These are phyloP conservation scores for Drosophila suzukii DNA, from an alignment of 1,140 invertebrate genomes.

Conservation along the genomic window DNA sequence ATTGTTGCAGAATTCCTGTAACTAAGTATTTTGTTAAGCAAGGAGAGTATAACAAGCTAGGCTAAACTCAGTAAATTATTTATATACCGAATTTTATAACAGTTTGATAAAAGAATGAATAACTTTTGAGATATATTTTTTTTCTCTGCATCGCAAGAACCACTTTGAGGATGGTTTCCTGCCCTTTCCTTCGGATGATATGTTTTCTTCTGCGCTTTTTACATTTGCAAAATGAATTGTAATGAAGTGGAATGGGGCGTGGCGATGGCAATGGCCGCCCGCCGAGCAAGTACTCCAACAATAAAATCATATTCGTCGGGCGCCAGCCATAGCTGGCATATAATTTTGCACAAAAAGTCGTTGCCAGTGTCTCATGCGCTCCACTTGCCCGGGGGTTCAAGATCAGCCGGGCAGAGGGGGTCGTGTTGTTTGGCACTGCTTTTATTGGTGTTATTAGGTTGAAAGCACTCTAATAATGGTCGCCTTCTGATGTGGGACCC, in stretches of 20 bases:
- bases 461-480: conserved; percentile 75
- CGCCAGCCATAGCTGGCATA: conserved; percentile 68
- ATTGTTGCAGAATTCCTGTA: too few relatives aligned
- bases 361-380: conserved; percentile 62
- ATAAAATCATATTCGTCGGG: conserved; percentile 83
- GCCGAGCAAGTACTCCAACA: conserved; percentile 56
- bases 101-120: background rate
- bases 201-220: conserved; percentile 61
- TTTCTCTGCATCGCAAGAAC: conserved; percentile 27
- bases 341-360: conserved; percentile 72
- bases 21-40: too few relatives aligned
- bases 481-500: conserved; percentile 62
- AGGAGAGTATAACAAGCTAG: too few relatives aligned
- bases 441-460: conserved; percentile 83
- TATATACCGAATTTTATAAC: too few relatives aligned
- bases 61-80: too few relatives aligned
- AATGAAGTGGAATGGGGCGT: conserved; percentile 71
- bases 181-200: background rate
- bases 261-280: conserved; percentile 58
- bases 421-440: conserved; percentile 65
- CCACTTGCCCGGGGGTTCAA: conserved; percentile 21
- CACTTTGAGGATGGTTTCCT: conserved; percentile 29
- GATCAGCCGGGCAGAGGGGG: conserved; percentile 8
- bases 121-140: background rate
- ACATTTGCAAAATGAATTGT: conserved; percentile 84